Conservation (phyloP, 2,113 vertebrate genomes). For the Circaetus cinerascens region DNA sequence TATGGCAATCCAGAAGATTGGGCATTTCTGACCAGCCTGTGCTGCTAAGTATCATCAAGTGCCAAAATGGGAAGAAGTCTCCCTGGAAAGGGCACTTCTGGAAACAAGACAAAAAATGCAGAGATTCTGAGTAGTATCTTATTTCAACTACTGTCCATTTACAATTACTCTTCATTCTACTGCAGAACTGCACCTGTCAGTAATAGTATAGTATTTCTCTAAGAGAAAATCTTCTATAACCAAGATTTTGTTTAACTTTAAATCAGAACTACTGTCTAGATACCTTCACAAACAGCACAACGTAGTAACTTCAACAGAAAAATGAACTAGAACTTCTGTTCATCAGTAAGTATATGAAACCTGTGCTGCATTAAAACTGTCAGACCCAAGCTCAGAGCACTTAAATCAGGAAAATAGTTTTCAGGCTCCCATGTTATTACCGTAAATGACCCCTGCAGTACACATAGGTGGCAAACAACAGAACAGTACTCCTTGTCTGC, state of each 20-base stretch:
- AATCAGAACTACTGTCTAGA: background rate
- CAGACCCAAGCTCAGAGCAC: background rate
- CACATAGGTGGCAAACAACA: rapidly evolving
- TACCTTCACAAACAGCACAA: background rate
- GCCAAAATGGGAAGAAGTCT: background rate
- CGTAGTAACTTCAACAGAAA: background rate
- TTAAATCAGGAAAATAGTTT: background rate
- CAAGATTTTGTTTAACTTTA: background rate
- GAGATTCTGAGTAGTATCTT: background rate
- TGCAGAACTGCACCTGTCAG: background rate
- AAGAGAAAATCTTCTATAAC: background rate
- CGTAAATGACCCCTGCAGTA: background rate
- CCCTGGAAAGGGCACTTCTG: background rate
- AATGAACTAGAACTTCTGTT: background rate
- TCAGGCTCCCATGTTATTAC: background rate
- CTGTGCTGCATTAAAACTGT: background rate
- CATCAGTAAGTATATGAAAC: background rate
- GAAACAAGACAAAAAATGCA: background rate
- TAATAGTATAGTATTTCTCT: background rate
- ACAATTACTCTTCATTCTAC: background rate
- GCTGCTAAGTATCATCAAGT: background rate
- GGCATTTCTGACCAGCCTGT: background rate
- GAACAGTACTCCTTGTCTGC: background rate
- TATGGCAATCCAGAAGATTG: background rate
- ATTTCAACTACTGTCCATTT: background rate